phyloP scores from a whole-genome alignment of 2,113 vertebrate genomes.

The Pteruthius melanotis region DNA sequence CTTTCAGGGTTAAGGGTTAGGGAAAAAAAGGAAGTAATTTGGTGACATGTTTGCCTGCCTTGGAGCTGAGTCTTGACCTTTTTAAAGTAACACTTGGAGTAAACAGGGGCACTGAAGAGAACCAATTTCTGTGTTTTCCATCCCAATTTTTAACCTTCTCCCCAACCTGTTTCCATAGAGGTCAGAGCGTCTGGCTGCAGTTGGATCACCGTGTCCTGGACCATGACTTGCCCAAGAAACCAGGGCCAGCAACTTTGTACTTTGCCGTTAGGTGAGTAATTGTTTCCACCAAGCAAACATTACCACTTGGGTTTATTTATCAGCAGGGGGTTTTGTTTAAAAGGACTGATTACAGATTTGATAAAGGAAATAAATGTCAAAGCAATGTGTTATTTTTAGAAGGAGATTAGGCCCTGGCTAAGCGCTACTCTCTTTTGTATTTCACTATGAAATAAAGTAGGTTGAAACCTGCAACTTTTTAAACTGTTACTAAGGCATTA shows the following conservation, averaged over 20 bases:
- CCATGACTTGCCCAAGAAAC: constrained; percentile 91
- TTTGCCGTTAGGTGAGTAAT: constrained; percentile 89
- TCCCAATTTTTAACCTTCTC: not conserved
- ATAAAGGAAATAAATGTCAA: constrained; percentile 35
- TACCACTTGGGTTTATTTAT: not conserved
- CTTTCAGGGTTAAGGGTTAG: not conserved
- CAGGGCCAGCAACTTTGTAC: constrained; percentile 80
- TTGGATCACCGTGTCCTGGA: constrained; percentile 94
- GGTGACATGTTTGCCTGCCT: not conserved
- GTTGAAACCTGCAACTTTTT: not conserved
- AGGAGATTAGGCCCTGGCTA: not conserved
- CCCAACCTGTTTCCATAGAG: constrained; percentile 72
- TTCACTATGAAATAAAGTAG: not conserved
- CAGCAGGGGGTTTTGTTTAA: not conserved
- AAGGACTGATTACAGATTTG: not conserved
- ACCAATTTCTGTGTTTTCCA: not conserved
- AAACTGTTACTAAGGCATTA: not conserved
- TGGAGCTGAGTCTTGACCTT: not conserved
- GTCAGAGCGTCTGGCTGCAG: constrained; percentile 94
- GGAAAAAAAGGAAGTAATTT: not conserved
- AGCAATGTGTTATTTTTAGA: not conserved
- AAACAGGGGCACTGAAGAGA: not conserved
- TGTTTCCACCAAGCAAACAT: constrained; percentile 4
- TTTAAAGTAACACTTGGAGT: not conserved
- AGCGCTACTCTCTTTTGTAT: not conserved